Conservation (phyloP, 2,113 vertebrate genomes). For the Sinocyclocheilus grahami region DNA sequence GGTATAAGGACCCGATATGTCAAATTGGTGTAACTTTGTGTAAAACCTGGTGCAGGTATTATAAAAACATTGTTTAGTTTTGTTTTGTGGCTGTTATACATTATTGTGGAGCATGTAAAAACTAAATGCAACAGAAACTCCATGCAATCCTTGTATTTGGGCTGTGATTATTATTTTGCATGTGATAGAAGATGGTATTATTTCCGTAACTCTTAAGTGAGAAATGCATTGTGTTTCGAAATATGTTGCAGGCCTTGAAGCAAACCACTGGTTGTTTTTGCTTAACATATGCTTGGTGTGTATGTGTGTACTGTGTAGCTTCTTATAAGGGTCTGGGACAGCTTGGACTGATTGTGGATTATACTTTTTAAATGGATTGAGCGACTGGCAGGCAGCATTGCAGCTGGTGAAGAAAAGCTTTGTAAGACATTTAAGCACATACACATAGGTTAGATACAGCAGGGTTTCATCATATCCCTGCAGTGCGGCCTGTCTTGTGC, state of each 20-base stretch:
- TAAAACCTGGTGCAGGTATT: not conserved
- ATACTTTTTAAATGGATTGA: too few species aligned
- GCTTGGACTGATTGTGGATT: constrained; percentile 17
- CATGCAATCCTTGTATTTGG: not conserved
- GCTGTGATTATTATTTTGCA: not conserved
- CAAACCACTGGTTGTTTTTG: not conserved
- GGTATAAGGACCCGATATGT: not conserved
- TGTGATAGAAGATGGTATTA: not conserved
- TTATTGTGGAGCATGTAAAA: not conserved
- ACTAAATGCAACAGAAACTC: not conserved
- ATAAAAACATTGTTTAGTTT: not conserved
- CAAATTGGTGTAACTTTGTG: not conserved
- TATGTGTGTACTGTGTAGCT: constrained; percentile 5
- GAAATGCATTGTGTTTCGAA: not conserved
- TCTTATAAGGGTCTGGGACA: not conserved
- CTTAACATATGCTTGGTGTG: not conserved
- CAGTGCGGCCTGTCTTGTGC: too few species aligned
- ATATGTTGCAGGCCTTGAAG: not conserved
- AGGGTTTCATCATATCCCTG: too few species aligned
- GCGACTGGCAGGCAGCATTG: too few species aligned
- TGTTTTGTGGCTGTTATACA: not conserved
- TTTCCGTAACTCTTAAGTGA: not conserved
- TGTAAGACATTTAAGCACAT: too few species aligned
- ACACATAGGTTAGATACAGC: too few species aligned
- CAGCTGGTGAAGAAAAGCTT: too few species aligned